Base-by-base conservation (phyloP, 2,797 vertebrate species). In the Limnodromus scolopaceus region DNA sequence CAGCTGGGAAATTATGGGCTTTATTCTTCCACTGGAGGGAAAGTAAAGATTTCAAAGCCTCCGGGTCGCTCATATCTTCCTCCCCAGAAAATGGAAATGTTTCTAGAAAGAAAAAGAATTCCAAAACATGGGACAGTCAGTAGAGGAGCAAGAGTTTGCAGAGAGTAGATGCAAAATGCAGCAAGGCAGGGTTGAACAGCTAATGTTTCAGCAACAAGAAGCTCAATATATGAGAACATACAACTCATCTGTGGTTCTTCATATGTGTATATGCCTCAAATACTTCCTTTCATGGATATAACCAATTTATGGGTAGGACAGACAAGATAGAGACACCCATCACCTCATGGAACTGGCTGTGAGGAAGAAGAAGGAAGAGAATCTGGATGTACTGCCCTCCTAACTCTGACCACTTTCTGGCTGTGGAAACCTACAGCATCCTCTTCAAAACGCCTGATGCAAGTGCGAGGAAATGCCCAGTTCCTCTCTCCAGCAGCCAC, bases 1-100 rank as follows among this genome's bases (percentile, higher is more conserved):
- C 99, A 1, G 99, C 98, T 89, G 98, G 95, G 95, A 99, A 99
- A 98, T 99, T 99, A 48, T 98, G 97, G 0, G 97, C 98, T 90
- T 98, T 98, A 93, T 98, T 99, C 98, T 99, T 99, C 99, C 99
- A 99, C 93, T 99, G 98, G 94, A 99, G 98, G 43, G 98, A 98
- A 51, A 98, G 97, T n/a, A 99, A 98, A 3, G 98, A 98, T 87
- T 98, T 99, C 97, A 99, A 97, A 84, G 98, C 98, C 89, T 98
- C 98, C 1, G 98, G 98, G 39, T 98, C 98, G 9, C 97, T 97
- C 71, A 98, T 34, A 22, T 98, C 98, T 30, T 98, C 99, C 72
- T 99, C 99, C 49, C 98, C 98, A 1, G 98, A 97, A 96, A 98
- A 98, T 4, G 98, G 98, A 57, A 98, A 98, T 4, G 98, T 90